These are phyloP conservation scores for Rotaria magnacalcarata DNA, from an alignment of 2,888 invertebrate species.

Conservation along the genomic window DNA sequence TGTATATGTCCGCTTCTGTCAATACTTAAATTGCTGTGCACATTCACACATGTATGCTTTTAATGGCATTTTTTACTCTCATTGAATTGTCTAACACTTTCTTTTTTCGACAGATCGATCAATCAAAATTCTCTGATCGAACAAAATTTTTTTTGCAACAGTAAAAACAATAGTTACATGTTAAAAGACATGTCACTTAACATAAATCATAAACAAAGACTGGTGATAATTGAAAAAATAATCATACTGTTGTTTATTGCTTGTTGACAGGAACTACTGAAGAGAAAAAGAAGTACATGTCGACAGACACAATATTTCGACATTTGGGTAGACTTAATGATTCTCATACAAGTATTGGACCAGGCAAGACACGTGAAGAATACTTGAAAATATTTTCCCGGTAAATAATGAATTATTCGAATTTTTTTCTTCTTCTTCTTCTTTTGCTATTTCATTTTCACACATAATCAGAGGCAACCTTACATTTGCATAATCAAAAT, in stretches of 20 bases:
- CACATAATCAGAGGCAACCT: neutral
- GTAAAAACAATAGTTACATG: neutral
- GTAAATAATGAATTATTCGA: neutral
- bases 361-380: neutral
- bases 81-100: neutral
- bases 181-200: neutral
- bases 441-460: neutral
- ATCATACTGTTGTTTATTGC: neutral
- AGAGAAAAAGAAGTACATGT: neutral
- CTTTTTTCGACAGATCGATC: neutral
- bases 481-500: neutral
- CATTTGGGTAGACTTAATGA: neutral
- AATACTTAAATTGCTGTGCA: neutral
- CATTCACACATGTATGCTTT: neutral
- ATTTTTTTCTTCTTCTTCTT: neutral
- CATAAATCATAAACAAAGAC: neutral
- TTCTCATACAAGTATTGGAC: neutral
- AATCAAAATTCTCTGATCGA: neutral
- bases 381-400: neutral
- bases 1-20: neutral
- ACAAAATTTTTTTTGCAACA: neutral
- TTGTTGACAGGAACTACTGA: neutral
- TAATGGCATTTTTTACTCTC: neutral
- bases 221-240: neutral
- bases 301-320: slow-evolving; percentile 4